A percentile compares a stretch with the other conserved stretches of the same genome.
Conservation (phyloP, 2,113 vertebrate species). For the Bubalus kerabau region DNA sequence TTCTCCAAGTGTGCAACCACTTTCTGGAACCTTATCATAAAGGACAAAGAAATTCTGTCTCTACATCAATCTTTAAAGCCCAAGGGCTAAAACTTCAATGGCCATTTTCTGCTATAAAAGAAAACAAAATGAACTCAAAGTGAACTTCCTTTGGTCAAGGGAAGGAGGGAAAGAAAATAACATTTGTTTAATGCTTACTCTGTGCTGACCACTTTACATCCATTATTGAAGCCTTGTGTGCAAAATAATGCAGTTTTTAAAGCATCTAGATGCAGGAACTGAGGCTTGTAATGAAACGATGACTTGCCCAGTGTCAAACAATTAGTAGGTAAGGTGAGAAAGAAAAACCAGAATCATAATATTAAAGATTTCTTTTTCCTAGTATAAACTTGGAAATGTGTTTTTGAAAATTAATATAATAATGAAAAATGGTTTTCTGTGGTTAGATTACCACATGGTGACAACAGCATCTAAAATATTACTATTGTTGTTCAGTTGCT, state of each 20-base stretch:
- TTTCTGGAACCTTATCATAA: background rate
- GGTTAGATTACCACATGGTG: background rate
- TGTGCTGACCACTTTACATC: background rate
- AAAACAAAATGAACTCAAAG: background rate
- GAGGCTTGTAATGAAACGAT: background rate
- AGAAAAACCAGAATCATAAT: background rate
- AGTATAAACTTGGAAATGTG: background rate
- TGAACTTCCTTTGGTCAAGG: background rate
- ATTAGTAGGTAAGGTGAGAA: background rate
- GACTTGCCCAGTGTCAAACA: background rate
- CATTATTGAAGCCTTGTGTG: background rate
- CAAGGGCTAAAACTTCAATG: background rate
- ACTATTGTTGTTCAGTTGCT: background rate
- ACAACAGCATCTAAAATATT: background rate
- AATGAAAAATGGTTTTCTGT: background rate
- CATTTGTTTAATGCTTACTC: background rate
- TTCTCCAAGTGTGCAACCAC: background rate
- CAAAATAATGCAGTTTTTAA: background rate
- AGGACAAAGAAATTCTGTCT: background rate
- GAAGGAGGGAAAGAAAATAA: background rate
- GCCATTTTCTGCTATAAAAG: background rate
- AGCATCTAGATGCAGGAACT: background rate
- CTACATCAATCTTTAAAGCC: background rate
- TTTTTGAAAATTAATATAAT: background rate
- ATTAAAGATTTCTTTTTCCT: background rate